phyloP scores from a whole-genome alignment of 2,888 invertebrate genomes.

The Eupithecia tripunctaria region DNA sequence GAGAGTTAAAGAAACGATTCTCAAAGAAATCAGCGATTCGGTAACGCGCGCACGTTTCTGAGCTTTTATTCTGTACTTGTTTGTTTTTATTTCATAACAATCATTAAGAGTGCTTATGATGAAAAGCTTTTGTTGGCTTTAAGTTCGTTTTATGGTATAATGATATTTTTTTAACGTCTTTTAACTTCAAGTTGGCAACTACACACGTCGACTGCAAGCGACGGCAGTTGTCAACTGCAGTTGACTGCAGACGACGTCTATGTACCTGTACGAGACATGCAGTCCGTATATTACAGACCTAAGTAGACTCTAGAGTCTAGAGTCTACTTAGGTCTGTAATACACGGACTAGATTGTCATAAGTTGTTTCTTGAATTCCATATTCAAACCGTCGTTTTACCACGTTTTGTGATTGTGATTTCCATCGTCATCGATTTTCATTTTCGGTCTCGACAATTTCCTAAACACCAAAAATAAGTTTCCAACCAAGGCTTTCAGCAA shows the following conservation, averaged over 20 bases:
- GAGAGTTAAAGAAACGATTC: conserved; percentile 15
- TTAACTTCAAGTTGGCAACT: no score
- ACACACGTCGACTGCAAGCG: no score
- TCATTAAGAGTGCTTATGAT: conserved; percentile 25
- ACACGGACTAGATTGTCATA: no score
- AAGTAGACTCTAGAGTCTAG: no score
- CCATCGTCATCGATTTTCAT: no score
- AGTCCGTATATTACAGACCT: no score
- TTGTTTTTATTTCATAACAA: conserved; percentile 33
- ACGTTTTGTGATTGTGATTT: no score
- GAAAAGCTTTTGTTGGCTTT: conserved; percentile 2
- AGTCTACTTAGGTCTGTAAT: no score
- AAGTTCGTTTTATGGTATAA: background rate
- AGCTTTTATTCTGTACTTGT: conserved; percentile 26
- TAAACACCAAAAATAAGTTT: background rate
- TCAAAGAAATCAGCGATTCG: conserved; percentile 34
- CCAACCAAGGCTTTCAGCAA: conserved; percentile 12
- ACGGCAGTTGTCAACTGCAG: no score
- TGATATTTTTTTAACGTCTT: background rate
- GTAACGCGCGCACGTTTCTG: conserved; percentile 31
- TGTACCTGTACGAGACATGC: no score
- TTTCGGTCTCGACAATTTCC: background rate
- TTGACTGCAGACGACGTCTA: no score
- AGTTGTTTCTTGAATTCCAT: background rate
- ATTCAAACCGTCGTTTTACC: no score